phyloP scores from a whole-genome alignment of 2,888 invertebrate genomes.

The Bruchidius siliquastri region DNA sequence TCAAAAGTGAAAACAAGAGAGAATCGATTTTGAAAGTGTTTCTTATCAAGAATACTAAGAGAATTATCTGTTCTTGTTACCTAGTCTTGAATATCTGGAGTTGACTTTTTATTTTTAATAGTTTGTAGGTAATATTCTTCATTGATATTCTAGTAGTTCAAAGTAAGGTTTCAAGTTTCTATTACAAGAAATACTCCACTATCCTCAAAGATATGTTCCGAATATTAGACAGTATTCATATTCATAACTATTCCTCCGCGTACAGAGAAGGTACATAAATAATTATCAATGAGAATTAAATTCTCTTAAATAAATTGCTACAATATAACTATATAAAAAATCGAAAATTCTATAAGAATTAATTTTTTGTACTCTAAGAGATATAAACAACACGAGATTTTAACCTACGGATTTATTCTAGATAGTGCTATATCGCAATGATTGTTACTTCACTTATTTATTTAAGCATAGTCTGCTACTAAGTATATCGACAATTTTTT shows the following conservation, averaged over 20 bases:
- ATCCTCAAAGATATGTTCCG: not conserved
- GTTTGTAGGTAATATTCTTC: not conserved
- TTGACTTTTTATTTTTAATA: not conserved
- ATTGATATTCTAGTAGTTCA: not conserved
- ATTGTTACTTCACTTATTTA: slow-evolving; percentile 41
- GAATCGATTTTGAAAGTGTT: no score
- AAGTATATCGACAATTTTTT: slow-evolving; percentile 32
- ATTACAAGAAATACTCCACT: not conserved
- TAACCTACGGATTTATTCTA: slow-evolving; percentile 26
- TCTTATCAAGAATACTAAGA: no score
- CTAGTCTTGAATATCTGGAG: no score
- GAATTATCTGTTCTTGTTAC: no score
- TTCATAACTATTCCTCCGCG: not conserved
- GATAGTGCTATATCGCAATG: slow-evolving; percentile 35
- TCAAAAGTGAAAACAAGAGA: no score
- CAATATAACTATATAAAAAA: slow-evolving; percentile 16
- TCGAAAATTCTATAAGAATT: slow-evolving; percentile 33
- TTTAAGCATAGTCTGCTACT: slow-evolving; percentile 22
- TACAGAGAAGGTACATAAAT: not conserved
- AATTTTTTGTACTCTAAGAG: slow-evolving; percentile 43
- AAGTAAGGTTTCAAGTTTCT: not conserved
- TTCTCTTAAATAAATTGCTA: not conserved
- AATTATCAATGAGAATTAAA: not conserved
- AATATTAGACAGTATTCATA: not conserved
- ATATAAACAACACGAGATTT: slow-evolving; percentile 34